A percentile compares a stretch with the other conserved stretches of the same genome.
These are phyloP conservation scores for Allygus modestus DNA, from an alignment of 2,888 invertebrate genomes.

Conservation along the genomic window DNA sequence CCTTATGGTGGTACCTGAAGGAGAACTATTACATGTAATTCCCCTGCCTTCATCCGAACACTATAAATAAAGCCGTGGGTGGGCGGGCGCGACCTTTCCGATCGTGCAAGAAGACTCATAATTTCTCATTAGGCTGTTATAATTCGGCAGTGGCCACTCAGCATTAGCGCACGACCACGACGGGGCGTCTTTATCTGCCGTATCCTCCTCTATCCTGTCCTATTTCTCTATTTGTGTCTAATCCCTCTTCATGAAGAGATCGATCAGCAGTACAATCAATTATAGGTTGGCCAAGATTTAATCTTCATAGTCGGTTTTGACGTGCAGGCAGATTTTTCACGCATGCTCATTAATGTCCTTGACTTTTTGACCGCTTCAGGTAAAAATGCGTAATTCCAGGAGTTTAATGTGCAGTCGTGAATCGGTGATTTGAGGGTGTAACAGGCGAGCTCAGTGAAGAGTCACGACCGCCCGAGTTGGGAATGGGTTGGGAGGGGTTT, in stretches of 20 bases:
- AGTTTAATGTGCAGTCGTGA: neutral
- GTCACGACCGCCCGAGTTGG: neutral
- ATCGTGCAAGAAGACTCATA: conserved; percentile 22
- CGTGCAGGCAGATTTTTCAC: conserved; percentile 3
- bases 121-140: conserved; percentile 17
- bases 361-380: conserved; percentile 5
- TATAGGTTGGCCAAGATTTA: neutral
- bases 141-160: conserved; percentile 29
- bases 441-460: neutral
- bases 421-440: neutral
- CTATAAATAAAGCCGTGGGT: neutral
- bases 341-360: neutral
- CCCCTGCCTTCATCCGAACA: neutral
- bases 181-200: neutral
- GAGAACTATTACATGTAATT: too few species aligned
- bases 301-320: neutral
- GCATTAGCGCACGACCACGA: conserved; percentile 5
- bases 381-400: neutral
- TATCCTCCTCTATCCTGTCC: neutral
- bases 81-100: neutral
- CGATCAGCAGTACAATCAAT: neutral
- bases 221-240: neutral
- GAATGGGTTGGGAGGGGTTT: neutral
- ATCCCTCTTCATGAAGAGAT: conserved; percentile 5
- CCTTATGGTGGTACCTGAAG: too few species aligned